Base-by-base conservation (phyloP, 2,113 vertebrate species). In the Ceuthmochares aereus region DNA sequence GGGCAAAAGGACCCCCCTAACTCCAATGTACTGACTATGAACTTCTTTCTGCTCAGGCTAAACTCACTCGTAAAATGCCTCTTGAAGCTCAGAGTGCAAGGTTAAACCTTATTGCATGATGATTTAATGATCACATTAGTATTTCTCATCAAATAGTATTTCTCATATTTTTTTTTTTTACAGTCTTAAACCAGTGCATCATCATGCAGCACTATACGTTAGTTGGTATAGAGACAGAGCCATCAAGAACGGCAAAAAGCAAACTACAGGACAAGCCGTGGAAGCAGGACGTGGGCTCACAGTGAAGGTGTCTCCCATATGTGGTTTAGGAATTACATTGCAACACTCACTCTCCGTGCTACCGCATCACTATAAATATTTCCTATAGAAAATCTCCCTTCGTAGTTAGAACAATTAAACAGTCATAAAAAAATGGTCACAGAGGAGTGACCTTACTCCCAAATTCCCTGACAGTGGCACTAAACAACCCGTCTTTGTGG, bases 281-380 rank as follows among this genome's bases (percentile, higher is more conserved):
- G 60, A 34, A 83, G 37, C 47, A 87, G 73, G 47, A 74, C 7
- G 1, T 29, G 56, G 14, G 62, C 45, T 49, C 27, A 29, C 42
- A 74, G 74, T 20, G 26, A 62, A 83, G 59, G 79, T 58, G 20
- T 54, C 22, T 17, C 0, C 0, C 2, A 2, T 55, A 10, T 1
- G 3, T 7, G 16, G 7, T 80, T 93, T 37, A 70, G 84, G 63
- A 89, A 73, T 88, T 83, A 42, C 13, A 37, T 83, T 90, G 47
- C 62, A 67, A 62, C 45, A n/a, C 34, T 40, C 45, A 9, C 6
- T 52, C 43, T 74, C 32, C 4, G 27, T 75, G 56, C 54, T 75
- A 25, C 64, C 52, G 62, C 2, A 1, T 66, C 77, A 42, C 42
- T 58, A 22, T 32, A 74, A 42, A 42, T 59, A 45, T 8, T n/a